Evolutionary conservation across 1,140 invertebrate genomes (phyloP).

Genomic region (Homalodisca vitripennis): DNA sequence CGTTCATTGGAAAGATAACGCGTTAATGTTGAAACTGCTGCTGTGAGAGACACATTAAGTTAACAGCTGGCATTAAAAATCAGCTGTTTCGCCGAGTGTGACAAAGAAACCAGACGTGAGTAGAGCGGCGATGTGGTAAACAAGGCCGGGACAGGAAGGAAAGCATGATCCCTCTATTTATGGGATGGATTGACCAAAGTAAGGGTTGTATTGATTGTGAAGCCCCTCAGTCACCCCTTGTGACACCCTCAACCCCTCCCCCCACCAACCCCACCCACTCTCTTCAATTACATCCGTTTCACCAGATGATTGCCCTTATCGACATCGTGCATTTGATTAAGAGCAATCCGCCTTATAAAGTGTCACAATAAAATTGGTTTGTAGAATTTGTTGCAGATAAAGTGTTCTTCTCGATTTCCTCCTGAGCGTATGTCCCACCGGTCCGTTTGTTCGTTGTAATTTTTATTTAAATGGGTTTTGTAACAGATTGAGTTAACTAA

Average conservation of each 20-base stretch:
- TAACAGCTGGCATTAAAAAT: too few relatives aligned
- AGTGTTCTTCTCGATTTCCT: too few relatives aligned
- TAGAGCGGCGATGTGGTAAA: not conserved
- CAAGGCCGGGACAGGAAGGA: not conserved
- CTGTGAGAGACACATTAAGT: too few relatives aligned
- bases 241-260: not conserved
- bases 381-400: too few relatives aligned
- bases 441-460: too few relatives aligned
- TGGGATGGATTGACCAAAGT: constrained; percentile 22
- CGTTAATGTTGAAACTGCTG: too few relatives aligned
- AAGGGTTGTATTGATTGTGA: constrained; percentile 27
- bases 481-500: too few relatives aligned
- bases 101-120: not conserved
- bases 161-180: constrained; percentile 18
- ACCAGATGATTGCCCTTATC: constrained; percentile 18
- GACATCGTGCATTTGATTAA: not conserved
- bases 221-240: constrained; percentile 13
- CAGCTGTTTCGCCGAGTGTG: not conserved
- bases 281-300: constrained; percentile 26
- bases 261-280: not conserved
- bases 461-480: too few relatives aligned
- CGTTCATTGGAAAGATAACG: too few relatives aligned
- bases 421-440: too few relatives aligned
- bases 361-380: too few relatives aligned
- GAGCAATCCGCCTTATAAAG: not conserved